A percentile compares a stretch with the other conserved stretches of the same genome.
Conservation (phyloP, 2,113 vertebrate species). For the Aleadryas rufinucha region DNA sequence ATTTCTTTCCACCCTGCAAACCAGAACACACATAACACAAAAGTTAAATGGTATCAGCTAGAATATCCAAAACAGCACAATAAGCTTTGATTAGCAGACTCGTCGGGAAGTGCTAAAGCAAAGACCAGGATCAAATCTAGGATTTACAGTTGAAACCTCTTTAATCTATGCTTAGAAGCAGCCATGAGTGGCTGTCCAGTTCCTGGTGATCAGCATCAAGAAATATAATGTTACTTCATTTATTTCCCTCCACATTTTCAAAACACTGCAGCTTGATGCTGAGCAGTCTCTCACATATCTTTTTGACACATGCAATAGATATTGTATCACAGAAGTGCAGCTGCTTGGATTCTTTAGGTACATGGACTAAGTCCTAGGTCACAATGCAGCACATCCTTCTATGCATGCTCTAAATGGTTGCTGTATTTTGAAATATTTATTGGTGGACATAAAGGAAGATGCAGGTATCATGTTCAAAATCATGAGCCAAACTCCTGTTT, state of each 20-base stretch:
- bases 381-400: conserved; percentile 6
- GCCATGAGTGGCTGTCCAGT: neutral
- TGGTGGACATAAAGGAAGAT: neutral
- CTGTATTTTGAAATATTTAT: conserved; percentile 8
- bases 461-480: neutral
- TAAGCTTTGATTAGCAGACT: neutral
- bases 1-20: conserved; percentile 88
- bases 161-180: neutral
- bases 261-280: neutral
- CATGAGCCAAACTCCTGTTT: neutral
- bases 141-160: neutral
- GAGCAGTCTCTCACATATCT: neutral
- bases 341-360: conserved; percentile 37
- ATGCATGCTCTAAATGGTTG: neutral
- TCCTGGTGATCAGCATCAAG: neutral
- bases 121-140: neutral
- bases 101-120: neutral
- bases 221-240: conserved; percentile 11
- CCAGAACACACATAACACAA: neutral
- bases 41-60: neutral
- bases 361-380: neutral
- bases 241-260: neutral
- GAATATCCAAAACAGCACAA: neutral
- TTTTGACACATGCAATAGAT: conserved; percentile 18
- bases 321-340: neutral